A percentile compares a stretch with the other conserved stretches of the same genome.
Evolutionary conservation across 1,140 invertebrate genomes (phyloP).

Genomic region (Neotoxoptera formosana): DNA sequence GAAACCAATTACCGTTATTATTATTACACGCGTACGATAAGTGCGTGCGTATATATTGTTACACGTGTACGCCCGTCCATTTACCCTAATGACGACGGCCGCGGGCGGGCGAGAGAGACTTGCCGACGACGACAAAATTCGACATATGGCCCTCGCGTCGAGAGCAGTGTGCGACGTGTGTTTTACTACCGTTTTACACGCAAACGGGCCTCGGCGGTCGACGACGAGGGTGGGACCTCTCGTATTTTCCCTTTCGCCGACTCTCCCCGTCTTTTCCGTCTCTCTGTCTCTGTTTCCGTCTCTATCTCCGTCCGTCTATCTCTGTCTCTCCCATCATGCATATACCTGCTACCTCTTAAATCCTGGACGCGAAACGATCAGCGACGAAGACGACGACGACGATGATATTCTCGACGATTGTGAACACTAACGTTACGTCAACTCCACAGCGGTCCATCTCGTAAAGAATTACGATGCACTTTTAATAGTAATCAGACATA

Average conservation of each 20-base stretch:
- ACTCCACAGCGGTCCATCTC: no score
- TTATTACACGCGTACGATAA: neutral
- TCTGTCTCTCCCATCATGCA: no score
- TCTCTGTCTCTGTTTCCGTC: neutral
- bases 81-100: neutral
- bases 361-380: no score
- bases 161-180: neutral
- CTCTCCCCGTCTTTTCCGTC: no score
- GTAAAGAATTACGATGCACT: no score
- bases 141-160: neutral
- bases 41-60: no score
- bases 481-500: no score
- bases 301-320: no score
- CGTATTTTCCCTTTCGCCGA: neutral
- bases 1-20: slow-evolving; percentile 21
- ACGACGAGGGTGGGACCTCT: neutral
- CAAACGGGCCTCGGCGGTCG: neutral
- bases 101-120: neutral
- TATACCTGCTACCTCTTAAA: no score
- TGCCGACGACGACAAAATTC: slow-evolving; percentile 9
- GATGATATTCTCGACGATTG: no score
- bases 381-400: no score
- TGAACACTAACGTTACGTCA: no score
- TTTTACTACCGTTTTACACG: slow-evolving; percentile 30
- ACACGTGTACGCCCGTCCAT: neutral